phyloP scores from a whole-genome alignment of 2,113 vertebrate genomes.

The Coracopsis vasa region DNA sequence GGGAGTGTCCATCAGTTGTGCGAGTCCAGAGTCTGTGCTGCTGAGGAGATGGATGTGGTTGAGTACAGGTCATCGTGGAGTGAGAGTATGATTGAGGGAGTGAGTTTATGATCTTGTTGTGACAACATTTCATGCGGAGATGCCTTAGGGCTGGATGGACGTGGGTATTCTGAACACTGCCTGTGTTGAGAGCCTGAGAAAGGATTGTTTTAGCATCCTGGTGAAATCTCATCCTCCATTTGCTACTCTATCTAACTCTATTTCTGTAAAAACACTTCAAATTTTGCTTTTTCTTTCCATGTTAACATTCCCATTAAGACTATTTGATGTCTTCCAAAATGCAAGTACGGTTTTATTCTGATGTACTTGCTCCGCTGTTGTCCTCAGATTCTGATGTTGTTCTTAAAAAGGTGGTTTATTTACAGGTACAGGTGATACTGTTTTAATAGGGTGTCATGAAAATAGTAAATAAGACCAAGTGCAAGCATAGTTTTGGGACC shows the following conservation, averaged over 20 bases:
- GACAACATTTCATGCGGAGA: background rate
- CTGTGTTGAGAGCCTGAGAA: background rate
- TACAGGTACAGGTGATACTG: conserved; percentile 50
- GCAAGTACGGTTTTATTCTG: background rate
- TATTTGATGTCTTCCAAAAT: background rate
- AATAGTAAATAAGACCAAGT: conserved; percentile 47
- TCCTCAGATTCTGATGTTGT: background rate
- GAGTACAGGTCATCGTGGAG: background rate
- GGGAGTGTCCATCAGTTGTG: background rate
- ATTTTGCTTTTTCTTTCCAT: background rate
- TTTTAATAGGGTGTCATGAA: conserved; percentile 56
- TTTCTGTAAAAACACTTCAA: background rate
- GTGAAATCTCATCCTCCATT: conserved; percentile 4
- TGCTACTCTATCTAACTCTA: background rate
- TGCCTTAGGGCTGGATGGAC: background rate
- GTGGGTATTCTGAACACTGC: background rate
- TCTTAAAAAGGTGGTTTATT: conserved; percentile 51
- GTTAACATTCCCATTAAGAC: background rate
- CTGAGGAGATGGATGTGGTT: conserved; percentile 20
- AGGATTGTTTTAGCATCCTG: background rate
- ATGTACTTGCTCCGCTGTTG: background rate
- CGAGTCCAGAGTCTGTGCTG: conserved; percentile 10
- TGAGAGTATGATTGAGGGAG: conserved; percentile 14
- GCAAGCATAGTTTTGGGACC: conserved; percentile 29
- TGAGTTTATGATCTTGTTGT: background rate